Conservation (phyloP, 2,888 invertebrate genomes). For the Ernsta delagoae region DNA sequence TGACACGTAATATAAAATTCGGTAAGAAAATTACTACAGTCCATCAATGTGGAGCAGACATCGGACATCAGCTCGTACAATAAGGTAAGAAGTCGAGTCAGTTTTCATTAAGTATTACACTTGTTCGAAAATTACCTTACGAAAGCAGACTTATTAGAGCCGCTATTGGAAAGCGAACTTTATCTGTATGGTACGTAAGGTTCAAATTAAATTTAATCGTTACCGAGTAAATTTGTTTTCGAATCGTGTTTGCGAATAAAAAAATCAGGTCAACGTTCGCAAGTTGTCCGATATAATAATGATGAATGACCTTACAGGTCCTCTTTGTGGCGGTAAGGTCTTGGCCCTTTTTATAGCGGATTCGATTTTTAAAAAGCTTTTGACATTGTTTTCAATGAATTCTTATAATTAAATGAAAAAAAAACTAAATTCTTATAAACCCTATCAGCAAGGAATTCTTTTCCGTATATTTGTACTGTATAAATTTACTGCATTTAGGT, state of each 20-base stretch:
- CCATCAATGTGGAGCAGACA: constrained; percentile 25
- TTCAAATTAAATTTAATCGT: constrained; percentile 10
- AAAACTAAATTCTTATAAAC: too few relatives aligned
- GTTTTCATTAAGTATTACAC: constrained; percentile 36
- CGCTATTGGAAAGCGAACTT: constrained; percentile 6
- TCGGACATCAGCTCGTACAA: constrained; percentile 18
- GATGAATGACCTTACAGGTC: constrained; percentile 53
- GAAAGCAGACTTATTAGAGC: constrained; percentile 18
- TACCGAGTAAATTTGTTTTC: constrained; percentile 39
- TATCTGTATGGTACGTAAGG: neutral
- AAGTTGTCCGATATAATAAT: constrained; percentile 56
- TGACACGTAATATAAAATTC: neutral
- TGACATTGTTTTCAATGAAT: neutral
- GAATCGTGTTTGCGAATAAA: constrained; percentile 45
- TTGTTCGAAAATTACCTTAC: constrained; percentile 36
- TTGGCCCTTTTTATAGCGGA: constrained; percentile 39
- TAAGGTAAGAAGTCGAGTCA: constrained; percentile 29
- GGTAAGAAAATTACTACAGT: constrained; percentile 8
- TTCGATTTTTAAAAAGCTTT: constrained; percentile 9
- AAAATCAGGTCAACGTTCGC: constrained; percentile 50
- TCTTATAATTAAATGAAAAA: too few relatives aligned
- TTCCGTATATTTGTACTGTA: too few relatives aligned
- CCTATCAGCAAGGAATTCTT: too few relatives aligned
- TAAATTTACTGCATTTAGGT: too few relatives aligned
- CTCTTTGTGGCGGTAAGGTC: constrained; percentile 44